phyloP scores from a whole-genome alignment of 53 echinoderm and acorn worm genomes.

The Pentamera pediparva region DNA sequence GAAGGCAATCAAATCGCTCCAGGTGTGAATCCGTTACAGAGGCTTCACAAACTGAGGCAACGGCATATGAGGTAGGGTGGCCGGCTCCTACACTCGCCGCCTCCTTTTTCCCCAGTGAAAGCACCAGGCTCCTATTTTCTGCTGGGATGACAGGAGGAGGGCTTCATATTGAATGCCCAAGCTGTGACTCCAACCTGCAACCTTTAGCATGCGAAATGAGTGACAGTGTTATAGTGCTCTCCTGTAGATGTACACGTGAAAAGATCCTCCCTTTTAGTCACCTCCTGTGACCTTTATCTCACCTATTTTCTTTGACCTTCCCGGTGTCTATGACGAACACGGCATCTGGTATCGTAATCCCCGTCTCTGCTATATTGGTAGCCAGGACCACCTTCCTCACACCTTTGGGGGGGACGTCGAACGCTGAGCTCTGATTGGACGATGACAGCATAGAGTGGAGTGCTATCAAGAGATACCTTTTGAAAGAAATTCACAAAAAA shows the following conservation, averaged over 20 bases:
- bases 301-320: conserved; percentile 96
- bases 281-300: background rate
- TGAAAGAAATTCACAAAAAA: background rate
- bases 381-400: conserved; percentile 92
- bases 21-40: no score
- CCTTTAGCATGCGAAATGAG: no score
- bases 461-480: conserved; percentile 64
- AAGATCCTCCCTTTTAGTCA: background rate
- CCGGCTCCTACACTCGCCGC: no score
- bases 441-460: conserved; percentile 90
- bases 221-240: background rate
- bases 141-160: no score
- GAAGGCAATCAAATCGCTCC: no score
- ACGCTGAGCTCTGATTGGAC: conserved; percentile 79
- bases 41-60: no score
- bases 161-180: no score
- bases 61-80: background rate
- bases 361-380: conserved; percentile 94
- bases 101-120: no score
- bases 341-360: conserved; percentile 90
- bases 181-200: no score
- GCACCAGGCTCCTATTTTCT: no score
- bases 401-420: conserved; percentile 65
- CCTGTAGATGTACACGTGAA: background rate
- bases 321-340: conserved; percentile 93